Conservation (phyloP, 2,113 vertebrate genomes). For the Laticauda laticaudata region DNA sequence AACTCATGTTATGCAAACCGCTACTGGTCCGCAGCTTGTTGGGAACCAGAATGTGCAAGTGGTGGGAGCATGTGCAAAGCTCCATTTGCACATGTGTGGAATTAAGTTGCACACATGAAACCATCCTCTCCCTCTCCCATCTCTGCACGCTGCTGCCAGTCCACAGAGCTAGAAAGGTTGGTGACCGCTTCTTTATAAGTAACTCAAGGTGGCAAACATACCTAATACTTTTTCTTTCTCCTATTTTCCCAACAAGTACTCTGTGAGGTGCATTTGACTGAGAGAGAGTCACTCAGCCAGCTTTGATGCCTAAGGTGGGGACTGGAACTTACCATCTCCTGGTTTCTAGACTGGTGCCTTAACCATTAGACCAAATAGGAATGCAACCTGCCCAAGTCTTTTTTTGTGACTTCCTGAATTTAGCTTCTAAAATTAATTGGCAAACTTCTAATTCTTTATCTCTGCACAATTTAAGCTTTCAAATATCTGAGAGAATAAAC, state of each 20-base stretch:
- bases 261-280: not conserved
- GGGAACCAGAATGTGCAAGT: not conserved
- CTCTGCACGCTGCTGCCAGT: fast-evolving
- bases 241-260: not conserved
- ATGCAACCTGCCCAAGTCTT: not conserved
- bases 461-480: not conserved
- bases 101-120: not conserved
- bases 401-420: not conserved
- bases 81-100: not conserved
- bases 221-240: not conserved
- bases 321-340: not conserved
- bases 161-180: not conserved
- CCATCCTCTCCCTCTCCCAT: not conserved
- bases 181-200: not conserved
- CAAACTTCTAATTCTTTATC: not conserved
- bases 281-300: not conserved
- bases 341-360: not conserved
- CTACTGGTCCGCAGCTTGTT: not conserved
- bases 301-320: no score
- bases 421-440: not conserved
- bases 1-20: not conserved
- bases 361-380: not conserved
- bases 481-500: not conserved
- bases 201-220: not conserved
- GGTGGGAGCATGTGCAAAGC: not conserved